Conservation (phyloP, 2,113 vertebrate species). For the Ciconia maguari region DNA sequence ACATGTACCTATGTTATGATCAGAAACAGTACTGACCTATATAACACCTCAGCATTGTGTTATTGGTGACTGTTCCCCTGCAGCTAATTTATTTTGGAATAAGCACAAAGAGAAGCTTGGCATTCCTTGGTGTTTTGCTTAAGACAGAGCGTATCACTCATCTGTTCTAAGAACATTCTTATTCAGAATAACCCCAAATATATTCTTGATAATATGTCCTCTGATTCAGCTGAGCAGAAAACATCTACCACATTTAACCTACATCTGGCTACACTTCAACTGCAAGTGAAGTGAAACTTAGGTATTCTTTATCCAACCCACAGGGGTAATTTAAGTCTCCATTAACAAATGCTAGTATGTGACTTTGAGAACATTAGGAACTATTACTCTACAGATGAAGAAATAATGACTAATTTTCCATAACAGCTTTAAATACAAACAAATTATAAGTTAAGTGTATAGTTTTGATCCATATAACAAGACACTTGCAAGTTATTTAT, state of each 20-base stretch:
- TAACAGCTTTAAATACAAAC: neutral
- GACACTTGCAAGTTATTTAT: neutral
- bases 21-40: neutral
- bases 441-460: neutral
- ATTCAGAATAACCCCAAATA: neutral
- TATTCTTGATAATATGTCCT: neutral
- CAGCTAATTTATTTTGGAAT: neutral
- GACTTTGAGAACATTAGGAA: neutral
- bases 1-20: neutral
- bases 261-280: neutral
- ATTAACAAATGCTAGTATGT: neutral
- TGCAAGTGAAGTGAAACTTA: neutral
- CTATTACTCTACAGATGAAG: neutral
- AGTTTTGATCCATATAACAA: neutral
- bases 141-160: neutral
- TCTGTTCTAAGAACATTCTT: neutral
- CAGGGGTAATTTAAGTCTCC: neutral
- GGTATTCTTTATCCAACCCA: neutral
- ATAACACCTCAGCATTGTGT: neutral
- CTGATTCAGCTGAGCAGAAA: neutral
- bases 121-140: neutral
- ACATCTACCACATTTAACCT: neutral
- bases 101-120: neutral
- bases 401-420: neutral
- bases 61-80: neutral